phyloP scores from a whole-genome alignment of 30 jellyfish, hydroid and myxozoan species.

The Catostylus mosaicus region DNA sequence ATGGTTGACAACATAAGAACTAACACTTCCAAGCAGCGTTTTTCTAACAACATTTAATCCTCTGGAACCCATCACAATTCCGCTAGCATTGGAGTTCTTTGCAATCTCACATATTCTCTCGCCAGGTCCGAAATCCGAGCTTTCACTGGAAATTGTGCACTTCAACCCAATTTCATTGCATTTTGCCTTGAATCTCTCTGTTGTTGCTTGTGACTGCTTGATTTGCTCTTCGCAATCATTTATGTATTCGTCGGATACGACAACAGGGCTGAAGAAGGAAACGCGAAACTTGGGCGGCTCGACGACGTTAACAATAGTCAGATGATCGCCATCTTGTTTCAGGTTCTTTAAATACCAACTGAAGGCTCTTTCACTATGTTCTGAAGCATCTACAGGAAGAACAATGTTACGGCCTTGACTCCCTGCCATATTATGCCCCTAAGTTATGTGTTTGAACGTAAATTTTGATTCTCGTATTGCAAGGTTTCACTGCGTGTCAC shows the following conservation, averaged over 20 bases:
- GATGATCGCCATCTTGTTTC: conserved; percentile 60
- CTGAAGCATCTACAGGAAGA: conserved; percentile 82
- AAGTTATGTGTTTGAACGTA: too few species aligned
- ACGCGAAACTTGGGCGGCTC: conserved; percentile 74
- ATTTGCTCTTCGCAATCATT: conserved; percentile 57
- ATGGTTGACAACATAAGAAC: conserved; percentile 80
- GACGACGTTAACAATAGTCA: conserved; percentile 71
- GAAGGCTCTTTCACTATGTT: conserved; percentile 81
- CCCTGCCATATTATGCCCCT: conserved; percentile 19
- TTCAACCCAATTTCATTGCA: conserved; percentile 52
- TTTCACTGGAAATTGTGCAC: conserved; percentile 33
- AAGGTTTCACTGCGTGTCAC: not conserved
- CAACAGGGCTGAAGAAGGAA: conserved; percentile 67
- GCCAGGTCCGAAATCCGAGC: conserved; percentile 73
- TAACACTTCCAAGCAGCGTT: conserved; percentile 82
- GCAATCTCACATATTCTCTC: conserved; percentile 77
- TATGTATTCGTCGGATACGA: conserved; percentile 62
- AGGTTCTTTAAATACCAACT: conserved; percentile 66
- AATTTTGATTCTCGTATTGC: not conserved
- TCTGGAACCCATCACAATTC: conserved; percentile 88
- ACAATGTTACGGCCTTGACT: conserved; percentile 35
- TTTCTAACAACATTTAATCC: conserved; percentile 78
- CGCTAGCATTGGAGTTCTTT: conserved; percentile 65
- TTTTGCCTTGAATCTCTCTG: conserved; percentile 46
- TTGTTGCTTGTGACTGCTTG: conserved; percentile 38